Evolutionary conservation across 2,113 vertebrate species (phyloP).

Genomic region (Geococcyx californianus): DNA sequence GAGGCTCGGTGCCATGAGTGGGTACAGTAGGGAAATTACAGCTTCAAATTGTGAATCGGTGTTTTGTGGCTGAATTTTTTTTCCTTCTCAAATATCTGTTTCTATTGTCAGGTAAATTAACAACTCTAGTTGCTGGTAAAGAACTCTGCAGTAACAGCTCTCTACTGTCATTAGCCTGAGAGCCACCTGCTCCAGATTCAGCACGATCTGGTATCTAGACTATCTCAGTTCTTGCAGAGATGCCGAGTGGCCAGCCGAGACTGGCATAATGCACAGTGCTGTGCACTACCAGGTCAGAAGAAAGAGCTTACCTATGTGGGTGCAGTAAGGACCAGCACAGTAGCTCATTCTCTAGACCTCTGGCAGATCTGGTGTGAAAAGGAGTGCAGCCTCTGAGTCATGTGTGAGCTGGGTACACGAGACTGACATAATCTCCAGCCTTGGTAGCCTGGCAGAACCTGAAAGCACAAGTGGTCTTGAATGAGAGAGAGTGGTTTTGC

Average conservation of each 20-base stretch:
- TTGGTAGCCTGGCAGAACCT: background rate
- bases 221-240: background rate
- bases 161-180: background rate
- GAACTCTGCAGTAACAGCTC: background rate
- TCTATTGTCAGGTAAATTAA: background rate
- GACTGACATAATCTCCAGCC: background rate
- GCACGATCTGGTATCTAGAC: background rate
- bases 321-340: background rate
- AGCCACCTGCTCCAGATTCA: background rate
- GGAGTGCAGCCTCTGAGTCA: background rate
- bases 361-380: background rate
- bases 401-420: background rate
- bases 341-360: background rate
- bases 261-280: background rate
- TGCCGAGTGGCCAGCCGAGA: background rate
- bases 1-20: background rate
- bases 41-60: background rate
- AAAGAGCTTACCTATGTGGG: background rate
- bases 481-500: background rate
- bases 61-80: background rate
- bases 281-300: background rate
- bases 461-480: background rate
- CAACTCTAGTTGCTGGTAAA: background rate
- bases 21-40: background rate
- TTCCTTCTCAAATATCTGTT: background rate